Evolutionary conservation across 2,888 invertebrate species (phyloP).

Genomic region (Temnothorax ravouxi): DNA sequence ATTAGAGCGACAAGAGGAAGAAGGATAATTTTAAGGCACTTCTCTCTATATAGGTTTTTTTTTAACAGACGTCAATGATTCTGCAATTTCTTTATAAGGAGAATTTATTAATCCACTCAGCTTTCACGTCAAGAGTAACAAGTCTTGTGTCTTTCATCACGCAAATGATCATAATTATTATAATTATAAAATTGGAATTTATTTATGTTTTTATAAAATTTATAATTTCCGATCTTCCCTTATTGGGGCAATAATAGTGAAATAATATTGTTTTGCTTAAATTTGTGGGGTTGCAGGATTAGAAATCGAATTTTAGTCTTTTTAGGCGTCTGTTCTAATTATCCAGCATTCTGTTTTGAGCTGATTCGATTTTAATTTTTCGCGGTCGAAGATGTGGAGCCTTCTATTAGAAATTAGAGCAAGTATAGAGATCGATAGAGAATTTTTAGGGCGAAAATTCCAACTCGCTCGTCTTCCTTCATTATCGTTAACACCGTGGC

Average conservation of each 20-base stretch:
- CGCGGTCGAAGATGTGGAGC: not conserved
- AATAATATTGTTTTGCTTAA: not conserved
- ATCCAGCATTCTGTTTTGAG: not conserved
- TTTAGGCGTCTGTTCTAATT: not conserved
- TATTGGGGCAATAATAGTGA: not conserved
- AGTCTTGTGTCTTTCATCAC: not conserved
- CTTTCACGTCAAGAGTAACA: not conserved
- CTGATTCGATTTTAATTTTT: not conserved
- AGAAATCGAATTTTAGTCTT: not conserved
- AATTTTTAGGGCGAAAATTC: not conserved
- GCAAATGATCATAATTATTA: not conserved
- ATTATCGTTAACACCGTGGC: slow-evolving; percentile 5
- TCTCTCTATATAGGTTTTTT: not conserved
- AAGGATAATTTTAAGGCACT: not conserved
- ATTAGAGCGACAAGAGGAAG: not conserved
- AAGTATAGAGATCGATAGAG: not conserved
- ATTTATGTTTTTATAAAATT: not conserved
- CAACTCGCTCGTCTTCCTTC: not conserved
- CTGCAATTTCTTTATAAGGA: not conserved
- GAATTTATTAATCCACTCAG: not conserved
- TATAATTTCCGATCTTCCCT: not conserved
- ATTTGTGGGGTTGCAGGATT: not conserved
- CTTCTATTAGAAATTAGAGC: not conserved
- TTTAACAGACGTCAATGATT: not conserved
- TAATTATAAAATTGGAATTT: not conserved